Base-by-base conservation (phyloP, 2,888 invertebrate species). In the Sphaerophoria taeniata region DNA sequence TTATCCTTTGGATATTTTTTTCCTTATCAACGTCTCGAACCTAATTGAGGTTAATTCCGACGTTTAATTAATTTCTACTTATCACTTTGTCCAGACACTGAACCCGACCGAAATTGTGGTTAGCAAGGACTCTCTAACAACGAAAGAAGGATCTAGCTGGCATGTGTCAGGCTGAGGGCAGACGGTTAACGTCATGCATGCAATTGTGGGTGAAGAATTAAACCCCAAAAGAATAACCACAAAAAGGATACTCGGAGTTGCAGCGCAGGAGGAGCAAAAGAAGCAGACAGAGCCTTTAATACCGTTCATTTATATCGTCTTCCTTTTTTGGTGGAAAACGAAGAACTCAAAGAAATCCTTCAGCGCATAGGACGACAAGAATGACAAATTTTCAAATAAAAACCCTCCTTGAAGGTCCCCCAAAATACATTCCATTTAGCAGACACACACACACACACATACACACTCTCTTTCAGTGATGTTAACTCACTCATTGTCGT, bases 21-120 rank as follows among this genome's bases (percentile, higher is more conserved):
- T 12, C 53, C 56, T 56, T n/a, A n/a, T 11, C 11, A 0, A 43
- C 12, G 34, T 58, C 55, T 49, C 9, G 11, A 34, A 69, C 70
- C 85, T 81, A 81, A 77, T 73, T 81, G 81, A 76, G 80, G 76
- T 76, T 81, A 81, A 73, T 85, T 76, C 70, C 87, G 86, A 87
- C 88, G 88, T 90, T 90, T 90, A 90, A 91, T 91, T 91, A 90
- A 91, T 91, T 91, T 88, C 88, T 88, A 89, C 89, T 90, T 91
- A 90, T 90, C 89, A 88, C 88, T 89, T 87, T 82, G 77, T 76
- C 71, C 87, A 87, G 75, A 87, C 82, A 74, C 58, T 47, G 53
- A 45, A 60, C 24, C 49, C 51, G 9, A 76, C 47, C 49, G 12
- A 34, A 31, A 11, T 11, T 43, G 43, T 75, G 80, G 24, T 24